These are phyloP conservation scores for Sturnus vulgaris DNA, from an alignment of 2,113 vertebrate species.

Conservation along the genomic window DNA sequence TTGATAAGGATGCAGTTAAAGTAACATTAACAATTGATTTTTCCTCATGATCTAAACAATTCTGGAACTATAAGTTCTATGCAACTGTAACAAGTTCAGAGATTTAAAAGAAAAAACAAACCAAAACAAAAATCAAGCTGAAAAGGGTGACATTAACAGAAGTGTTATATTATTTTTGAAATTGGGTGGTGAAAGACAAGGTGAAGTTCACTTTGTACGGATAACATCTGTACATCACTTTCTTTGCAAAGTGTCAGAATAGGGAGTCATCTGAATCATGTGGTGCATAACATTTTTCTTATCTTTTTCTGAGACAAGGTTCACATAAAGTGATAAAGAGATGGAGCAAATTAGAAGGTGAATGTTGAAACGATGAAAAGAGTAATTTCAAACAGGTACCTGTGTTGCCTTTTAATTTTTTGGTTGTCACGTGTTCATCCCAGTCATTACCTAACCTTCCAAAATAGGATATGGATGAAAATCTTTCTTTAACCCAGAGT, in stretches of 20 bases:
- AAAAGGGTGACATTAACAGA: neutral
- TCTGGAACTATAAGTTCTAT: neutral
- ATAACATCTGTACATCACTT: neutral
- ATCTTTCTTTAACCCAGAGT: neutral
- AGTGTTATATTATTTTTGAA: neutral
- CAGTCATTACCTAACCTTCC: neutral
- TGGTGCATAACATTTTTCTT: neutral
- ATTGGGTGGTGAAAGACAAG: neutral
- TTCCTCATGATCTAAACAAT: neutral
- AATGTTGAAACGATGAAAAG: neutral
- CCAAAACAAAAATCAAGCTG: neutral
- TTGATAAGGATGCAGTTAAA: constrained; percentile 25
- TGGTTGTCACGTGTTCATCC: neutral
- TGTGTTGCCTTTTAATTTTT: neutral
- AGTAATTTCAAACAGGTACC: neutral
- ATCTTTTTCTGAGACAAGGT: neutral
- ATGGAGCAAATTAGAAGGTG: neutral
- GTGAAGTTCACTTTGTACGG: neutral
- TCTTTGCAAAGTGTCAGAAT: neutral
- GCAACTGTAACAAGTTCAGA: neutral
- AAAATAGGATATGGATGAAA: neutral
- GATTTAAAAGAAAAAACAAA: neutral
- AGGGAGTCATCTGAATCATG: neutral
- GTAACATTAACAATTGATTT: neutral
- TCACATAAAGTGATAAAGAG: neutral